phyloP scores from a whole-genome alignment of 2,113 vertebrate genomes.

The Aplodontia rufa region DNA sequence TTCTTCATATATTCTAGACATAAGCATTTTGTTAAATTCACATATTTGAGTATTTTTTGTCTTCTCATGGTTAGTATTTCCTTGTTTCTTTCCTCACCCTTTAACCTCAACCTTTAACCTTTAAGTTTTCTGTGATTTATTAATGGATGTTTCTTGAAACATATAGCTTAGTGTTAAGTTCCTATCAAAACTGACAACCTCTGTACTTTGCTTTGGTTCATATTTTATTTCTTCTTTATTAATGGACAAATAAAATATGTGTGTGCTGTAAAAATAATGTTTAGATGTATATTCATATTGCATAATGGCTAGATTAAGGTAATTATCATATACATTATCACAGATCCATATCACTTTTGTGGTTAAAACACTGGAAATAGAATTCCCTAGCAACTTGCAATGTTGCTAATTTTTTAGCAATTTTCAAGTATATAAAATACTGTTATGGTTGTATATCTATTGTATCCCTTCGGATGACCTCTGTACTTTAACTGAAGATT shows the following conservation, averaged over 20 bases:
- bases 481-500: neutral
- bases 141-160: neutral
- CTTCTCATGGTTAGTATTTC: neutral
- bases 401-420: neutral
- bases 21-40: neutral
- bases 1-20: neutral
- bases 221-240: neutral
- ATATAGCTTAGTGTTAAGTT: neutral
- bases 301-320: neutral
- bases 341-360: neutral
- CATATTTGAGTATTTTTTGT: neutral
- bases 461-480: neutral
- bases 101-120: neutral
- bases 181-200: neutral
- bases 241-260: neutral
- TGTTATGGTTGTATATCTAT: neutral
- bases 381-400: too few relatives aligned
- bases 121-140: neutral
- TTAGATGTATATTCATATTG: neutral
- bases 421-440: neutral
- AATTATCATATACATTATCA: neutral
- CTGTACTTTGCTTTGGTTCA: neutral
- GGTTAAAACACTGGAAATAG: neutral
- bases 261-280: neutral
- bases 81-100: neutral